Evolutionary conservation across 2,113 vertebrate species (phyloP), one percentile per base, ranked within the genome.

Genomic region (Tiliqua scincoides): DNA sequence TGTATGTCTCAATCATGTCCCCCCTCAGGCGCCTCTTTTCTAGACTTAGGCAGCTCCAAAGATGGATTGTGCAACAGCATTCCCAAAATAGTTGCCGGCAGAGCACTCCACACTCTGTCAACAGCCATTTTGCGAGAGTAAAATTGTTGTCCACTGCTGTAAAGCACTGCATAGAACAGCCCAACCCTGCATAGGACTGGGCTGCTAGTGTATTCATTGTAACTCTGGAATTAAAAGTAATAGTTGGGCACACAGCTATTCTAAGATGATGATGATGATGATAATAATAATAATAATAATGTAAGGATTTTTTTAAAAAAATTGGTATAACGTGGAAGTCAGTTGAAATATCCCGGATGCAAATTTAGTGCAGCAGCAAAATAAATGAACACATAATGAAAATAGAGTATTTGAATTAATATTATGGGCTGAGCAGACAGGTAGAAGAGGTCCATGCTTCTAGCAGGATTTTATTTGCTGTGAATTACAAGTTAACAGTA

Each of bases 401-500:
- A 73, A 74, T 11, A 52, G 27, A 75, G 59, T 17, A 0, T 0
- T 71, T 76, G 74, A 84, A 21, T 70, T 23, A 37, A 12, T 85
- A 27, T 85, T 78, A 67, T 27, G 48, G 63, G 21, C 57, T 84
- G 15, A 52, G 20, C 63, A 79, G 70, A 57, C 27, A 83, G 43
- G 54, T 61, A 86, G 6, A 8, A 85, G 3, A 63, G 35, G 67
- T 32, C 14, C 3, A 6, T 79, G 79, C 79, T 68, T 74, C 62
- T 70, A 79, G 14, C 27, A 76, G 7, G 32, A 81, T 3, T 85
- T 79, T 59, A 21, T 89, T 90, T 88, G 57, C 40, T 59, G 6
- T 71, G 27, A 82, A 37, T 20, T 80, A 75, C 63, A 88, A 87
- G 78, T 82, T 87, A 81, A 48, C 79, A 89, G 79, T 72, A 84